A percentile compares a stretch with the other conserved stretches of the same genome.
phyloP scores from a whole-genome alignment of 2,797 vertebrate species.

The Urophycis tenuis region DNA sequence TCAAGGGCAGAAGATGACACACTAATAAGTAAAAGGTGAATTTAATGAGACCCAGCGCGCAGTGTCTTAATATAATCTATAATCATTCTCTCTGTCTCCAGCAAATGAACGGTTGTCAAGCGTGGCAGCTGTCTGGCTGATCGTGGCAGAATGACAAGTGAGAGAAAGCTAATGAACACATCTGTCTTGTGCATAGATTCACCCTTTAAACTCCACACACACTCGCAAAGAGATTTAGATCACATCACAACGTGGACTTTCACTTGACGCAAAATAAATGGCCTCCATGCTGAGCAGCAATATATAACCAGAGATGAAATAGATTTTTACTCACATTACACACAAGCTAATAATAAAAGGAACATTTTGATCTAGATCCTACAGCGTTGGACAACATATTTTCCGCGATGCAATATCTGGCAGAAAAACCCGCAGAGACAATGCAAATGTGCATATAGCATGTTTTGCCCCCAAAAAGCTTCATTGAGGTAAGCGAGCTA shows the following conservation, averaged over 20 bases:
- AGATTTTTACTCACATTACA: neutral
- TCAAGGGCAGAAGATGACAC: slow-evolving; percentile 15
- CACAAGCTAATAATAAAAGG: neutral
- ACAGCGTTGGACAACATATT: neutral
- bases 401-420: neutral
- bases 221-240: slow-evolving; percentile 5
- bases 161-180: slow-evolving; percentile 41
- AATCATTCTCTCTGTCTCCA: slow-evolving; percentile 20
- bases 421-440: neutral
- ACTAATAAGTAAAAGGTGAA: slow-evolving; percentile 19
- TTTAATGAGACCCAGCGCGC: slow-evolving; percentile 33
- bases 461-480: neutral
- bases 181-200: slow-evolving; percentile 28
- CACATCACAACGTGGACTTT: slow-evolving; percentile 18
- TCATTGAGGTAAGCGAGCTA: neutral
- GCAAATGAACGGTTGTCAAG: slow-evolving; percentile 40
- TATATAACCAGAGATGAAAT: neutral
- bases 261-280: slow-evolving; percentile 12
- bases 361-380: neutral
- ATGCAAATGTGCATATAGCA: slow-evolving; percentile 8
- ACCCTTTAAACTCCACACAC: slow-evolving; percentile 26
- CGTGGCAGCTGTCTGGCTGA: slow-evolving; percentile 33
- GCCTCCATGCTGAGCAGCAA: slow-evolving; percentile 15
- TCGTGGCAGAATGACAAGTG: slow-evolving; percentile 35
- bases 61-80: slow-evolving; percentile 22